Evolutionary conservation across 2,113 vertebrate species (phyloP), one percentile per base, ranked within the genome.

Genomic region (Leptobrachium leishanense): DNA sequence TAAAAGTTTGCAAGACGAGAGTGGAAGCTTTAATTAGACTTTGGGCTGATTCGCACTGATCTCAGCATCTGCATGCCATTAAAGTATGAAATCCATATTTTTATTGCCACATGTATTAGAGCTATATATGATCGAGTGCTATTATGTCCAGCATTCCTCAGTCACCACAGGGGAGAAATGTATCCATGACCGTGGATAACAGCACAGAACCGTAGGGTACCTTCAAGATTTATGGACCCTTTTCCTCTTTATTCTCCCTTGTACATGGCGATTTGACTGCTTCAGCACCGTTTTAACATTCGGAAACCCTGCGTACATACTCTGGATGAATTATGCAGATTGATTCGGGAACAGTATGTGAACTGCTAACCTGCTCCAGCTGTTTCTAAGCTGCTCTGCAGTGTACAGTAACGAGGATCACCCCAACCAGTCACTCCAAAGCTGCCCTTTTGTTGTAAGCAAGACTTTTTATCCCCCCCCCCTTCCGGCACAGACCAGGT

Each of bases 61-160:
- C 89, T 89, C 88, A 8, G 89, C 93, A 92, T 95, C 93, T 95
- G 93, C 89, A 82, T 93, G 86, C 86, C 86, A 92, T 95, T 94
- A 93, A 89, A 90, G 89, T 86, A 84, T 79, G 82, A 91, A 91
- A 89, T 84, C 88, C 89, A 89, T 85, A 69, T 84, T 82, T 84
- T 83, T 20, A 7, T 31, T 67, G 63, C 20, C 13, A 43, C 9
- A 44, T 71, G 40, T 40, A 54, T 39, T 59, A 59, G 55, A 13
- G 4, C 9, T n/a, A 68, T 68, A 68, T 43, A 66, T 66, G 64
- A 31, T 31, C 6, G 20, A 65, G 63, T 39, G 63, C 4, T 59
- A 73, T 73, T 15, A 77, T 62, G 41, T 70, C 15, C 64, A 40
- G 41, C 53, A 77, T 62, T 69, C 53, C 67, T 70, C 15, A 2